Evolutionary conservation across 2,888 invertebrate genomes (phyloP), one percentile per base, ranked within the genome.

Genomic region (Diploptera punctata): DNA sequence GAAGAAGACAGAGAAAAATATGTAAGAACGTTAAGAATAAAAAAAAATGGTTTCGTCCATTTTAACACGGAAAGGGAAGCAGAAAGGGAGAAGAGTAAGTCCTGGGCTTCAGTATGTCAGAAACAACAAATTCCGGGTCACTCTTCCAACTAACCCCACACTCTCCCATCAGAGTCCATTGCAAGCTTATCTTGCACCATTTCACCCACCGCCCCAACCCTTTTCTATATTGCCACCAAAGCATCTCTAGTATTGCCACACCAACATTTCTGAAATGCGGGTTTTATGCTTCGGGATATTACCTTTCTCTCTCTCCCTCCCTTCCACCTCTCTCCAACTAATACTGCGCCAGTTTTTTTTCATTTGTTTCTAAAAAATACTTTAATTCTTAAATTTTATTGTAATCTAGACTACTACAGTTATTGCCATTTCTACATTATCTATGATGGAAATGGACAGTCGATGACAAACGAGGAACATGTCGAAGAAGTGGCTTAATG

Each of bases 71-170:
- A 52, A 21, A 52, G 24, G 13, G 52, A 24, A 24, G 5, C 13
- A 5, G 47, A 13, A 24, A 52, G 24, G 52, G 13, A 38, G 24
- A 24, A 9, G 24, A 24, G 19, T 3, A 21, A 24, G 52, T 52
- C 52, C 52, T 24, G 52, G 10, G 3, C 3, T 24, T 52, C 24
- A 10, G 3, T 24, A 24, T 52, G 52, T 52, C 52, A 52, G 24
- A 52, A 52, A 52, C 52, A 52, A 52, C 52, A 52, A 52, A 52
- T 52, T 52, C 52, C 52, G 52, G 52, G 10, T 52, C 52, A 47
- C 44, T 9, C 13, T 44, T 44, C 3, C 44, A 49, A 49, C 16
- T 49, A 49, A 49, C 52, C 52, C 3, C 24, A 24, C 24, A 9
- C 10, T 13, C 52, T 7, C 38, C 38, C 13, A 38, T 21, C 49